Evolutionary conservation across 2,797 vertebrate genomes (phyloP).

Genomic region (Enteromius fasciolatus): DNA sequence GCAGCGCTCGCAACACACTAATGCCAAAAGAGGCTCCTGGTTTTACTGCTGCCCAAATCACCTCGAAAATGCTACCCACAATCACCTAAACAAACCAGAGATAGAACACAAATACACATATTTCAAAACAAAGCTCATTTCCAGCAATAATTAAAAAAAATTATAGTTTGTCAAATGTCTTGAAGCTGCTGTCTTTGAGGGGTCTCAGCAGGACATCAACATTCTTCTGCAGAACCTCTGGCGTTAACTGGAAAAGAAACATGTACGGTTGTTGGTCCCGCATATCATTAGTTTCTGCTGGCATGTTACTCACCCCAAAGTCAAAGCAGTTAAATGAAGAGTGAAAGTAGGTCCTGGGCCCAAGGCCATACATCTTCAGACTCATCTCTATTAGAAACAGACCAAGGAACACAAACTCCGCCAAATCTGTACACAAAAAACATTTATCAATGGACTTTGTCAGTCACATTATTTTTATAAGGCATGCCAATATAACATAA

Average conservation of each 20-base stretch:
- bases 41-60: slow-evolving; percentile 94
- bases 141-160: too few species aligned
- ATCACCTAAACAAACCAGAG: slow-evolving; percentile 83
- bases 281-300: slow-evolving; percentile 6
- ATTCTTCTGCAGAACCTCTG: neutral
- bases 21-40: slow-evolving; percentile 95
- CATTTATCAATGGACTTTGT: slow-evolving; percentile 48
- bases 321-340: slow-evolving; percentile 99
- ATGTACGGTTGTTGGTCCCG: neutral
- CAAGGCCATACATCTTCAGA: slow-evolving; percentile 95
- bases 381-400: slow-evolving; percentile 97
- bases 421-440: slow-evolving; percentile 82
- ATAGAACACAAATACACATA: slow-evolving; percentile 36
- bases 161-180: neutral
- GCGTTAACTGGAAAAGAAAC: slow-evolving; percentile 14
- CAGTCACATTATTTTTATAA: slow-evolving; percentile 8
- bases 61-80: slow-evolving; percentile 96
- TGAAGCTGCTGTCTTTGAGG: neutral
- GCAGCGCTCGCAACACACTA: slow-evolving; percentile 90
- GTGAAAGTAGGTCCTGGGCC: slow-evolving; percentile 94
- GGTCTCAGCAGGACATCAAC: neutral
- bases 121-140: slow-evolving; percentile 3
- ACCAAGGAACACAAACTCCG: slow-evolving; percentile 96
- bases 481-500: neutral
- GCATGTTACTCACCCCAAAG: slow-evolving; percentile 86